These are phyloP conservation scores for Andricus grossulariae DNA, from an alignment of 1,140 invertebrate species.

Conservation along the genomic window DNA sequence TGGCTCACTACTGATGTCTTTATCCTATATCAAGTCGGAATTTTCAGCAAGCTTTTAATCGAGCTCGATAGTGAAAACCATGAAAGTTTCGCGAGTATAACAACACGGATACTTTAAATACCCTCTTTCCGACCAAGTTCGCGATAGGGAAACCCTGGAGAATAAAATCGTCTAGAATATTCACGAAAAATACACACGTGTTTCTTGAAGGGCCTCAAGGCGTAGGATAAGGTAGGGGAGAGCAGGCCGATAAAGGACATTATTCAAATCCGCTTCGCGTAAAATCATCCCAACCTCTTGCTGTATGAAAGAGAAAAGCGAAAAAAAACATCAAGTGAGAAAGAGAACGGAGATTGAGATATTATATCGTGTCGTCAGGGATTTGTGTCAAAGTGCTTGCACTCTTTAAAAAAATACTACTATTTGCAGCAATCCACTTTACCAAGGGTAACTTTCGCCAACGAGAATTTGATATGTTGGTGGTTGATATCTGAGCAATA, in stretches of 20 bases:
- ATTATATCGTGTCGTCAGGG: conserved; percentile 22
- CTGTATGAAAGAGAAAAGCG: conserved; percentile 9
- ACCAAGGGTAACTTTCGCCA: conserved; percentile 25
- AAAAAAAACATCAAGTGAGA: conserved; percentile 28
- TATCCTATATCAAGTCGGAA: too few species aligned
- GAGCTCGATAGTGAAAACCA: neutral
- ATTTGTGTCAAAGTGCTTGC: neutral
- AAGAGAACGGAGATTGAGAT: neutral
- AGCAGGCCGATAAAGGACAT: conserved; percentile 68
- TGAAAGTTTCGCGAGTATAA: conserved; percentile 3
- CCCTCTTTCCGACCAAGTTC: conserved; percentile 36
- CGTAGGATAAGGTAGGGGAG: conserved; percentile 49
- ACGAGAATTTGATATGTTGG: conserved; percentile 10
- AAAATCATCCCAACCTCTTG: conserved; percentile 51
- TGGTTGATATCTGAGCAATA: conserved; percentile 67
- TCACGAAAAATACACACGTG: conserved; percentile 61
- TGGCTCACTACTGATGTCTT: too few species aligned
- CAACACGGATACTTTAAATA: conserved; percentile 25
- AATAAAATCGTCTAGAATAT: conserved; percentile 61
- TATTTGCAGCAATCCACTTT: neutral
- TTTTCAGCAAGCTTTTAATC: too few species aligned
- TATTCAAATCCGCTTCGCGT: conserved; percentile 68
- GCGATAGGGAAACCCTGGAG: conserved; percentile 58
- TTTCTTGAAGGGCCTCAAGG: conserved; percentile 43
- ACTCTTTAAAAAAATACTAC: conserved; percentile 32